phyloP scores from a whole-genome alignment of 2,888 invertebrate genomes.

The Heterodera filipjevi region DNA sequence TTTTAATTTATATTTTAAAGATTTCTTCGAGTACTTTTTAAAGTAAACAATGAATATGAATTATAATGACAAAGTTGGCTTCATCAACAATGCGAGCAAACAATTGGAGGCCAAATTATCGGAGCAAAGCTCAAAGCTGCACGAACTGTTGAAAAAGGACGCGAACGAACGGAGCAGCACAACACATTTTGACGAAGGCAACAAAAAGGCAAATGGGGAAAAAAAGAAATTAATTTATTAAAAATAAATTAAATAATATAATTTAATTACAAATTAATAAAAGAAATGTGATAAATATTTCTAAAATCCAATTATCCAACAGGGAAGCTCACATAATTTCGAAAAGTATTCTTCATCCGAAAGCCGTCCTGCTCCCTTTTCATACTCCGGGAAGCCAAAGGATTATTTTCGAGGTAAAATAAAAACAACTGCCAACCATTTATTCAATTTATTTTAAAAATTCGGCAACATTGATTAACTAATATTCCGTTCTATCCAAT shows the following conservation, averaged over 20 bases:
- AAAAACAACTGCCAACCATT: neutral
- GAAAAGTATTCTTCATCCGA: neutral
- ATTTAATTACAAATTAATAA: slow-evolving; percentile 6
- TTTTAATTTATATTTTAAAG: neutral
- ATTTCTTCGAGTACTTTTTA: neutral
- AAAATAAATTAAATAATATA: slow-evolving; percentile 3
- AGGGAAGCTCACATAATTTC: slow-evolving; percentile 1
- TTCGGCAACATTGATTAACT: no score
- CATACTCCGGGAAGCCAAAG: neutral
- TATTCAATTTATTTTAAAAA: neutral
- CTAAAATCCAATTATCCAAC: neutral
- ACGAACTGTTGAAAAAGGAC: slow-evolving; percentile 1
- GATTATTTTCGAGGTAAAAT: slow-evolving; percentile 16
- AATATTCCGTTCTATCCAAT: no score
- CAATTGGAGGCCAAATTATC: slow-evolving; percentile 20
- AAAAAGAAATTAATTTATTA: neutral
- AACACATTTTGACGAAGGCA: neutral
- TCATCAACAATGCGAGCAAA: slow-evolving; percentile 14
- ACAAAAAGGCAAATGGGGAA: neutral
- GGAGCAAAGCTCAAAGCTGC: slow-evolving; percentile 15
- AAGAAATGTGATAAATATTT: slow-evolving; percentile 2
- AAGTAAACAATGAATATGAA: neutral
- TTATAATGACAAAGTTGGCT: slow-evolving; percentile 21
- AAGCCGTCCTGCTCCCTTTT: neutral
- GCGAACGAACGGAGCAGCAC: neutral